Evolutionary conservation across 2,888 invertebrate genomes (phyloP).

Genomic region (Drosophila conformis): DNA sequence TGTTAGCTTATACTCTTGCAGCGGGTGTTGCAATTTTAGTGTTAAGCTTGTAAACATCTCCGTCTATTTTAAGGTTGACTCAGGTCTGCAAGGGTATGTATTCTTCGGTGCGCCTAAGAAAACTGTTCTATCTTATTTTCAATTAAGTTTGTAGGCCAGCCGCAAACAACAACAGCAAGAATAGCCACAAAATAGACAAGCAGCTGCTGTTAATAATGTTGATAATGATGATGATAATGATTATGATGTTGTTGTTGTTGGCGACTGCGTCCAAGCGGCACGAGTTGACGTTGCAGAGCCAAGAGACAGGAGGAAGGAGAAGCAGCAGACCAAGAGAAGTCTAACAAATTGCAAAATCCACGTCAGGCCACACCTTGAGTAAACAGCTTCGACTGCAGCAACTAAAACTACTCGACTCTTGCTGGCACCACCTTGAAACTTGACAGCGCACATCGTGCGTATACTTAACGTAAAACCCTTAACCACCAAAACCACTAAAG

Average conservation of each 20-base stretch:
- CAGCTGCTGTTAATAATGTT: conserved; percentile 72
- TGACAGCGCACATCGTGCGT: conserved; percentile 69
- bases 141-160: conserved; percentile 78
- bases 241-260: conserved; percentile 35
- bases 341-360: conserved; percentile 81
- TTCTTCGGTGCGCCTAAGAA: background rate
- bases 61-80: background rate
- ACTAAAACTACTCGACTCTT: conserved; percentile 26
- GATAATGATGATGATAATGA: conserved; percentile 54
- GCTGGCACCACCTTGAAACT: conserved; percentile 46
- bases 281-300: background rate
- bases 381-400: conserved; percentile 59
- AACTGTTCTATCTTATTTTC: conserved; percentile 45
- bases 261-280: conserved; percentile 52
- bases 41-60: background rate
- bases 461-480: conserved; percentile 77
- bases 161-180: conserved; percentile 49
- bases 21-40: background rate
- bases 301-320: background rate
- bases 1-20: background rate
- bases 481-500: conserved; percentile 77
- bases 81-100: background rate
- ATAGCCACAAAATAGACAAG: conserved; percentile 55
- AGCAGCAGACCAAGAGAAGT: conserved; percentile 56
- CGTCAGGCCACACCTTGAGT: conserved; percentile 71